Evolutionary conservation across 2,113 vertebrate species (phyloP).

Genomic region (Cepphus grylle): DNA sequence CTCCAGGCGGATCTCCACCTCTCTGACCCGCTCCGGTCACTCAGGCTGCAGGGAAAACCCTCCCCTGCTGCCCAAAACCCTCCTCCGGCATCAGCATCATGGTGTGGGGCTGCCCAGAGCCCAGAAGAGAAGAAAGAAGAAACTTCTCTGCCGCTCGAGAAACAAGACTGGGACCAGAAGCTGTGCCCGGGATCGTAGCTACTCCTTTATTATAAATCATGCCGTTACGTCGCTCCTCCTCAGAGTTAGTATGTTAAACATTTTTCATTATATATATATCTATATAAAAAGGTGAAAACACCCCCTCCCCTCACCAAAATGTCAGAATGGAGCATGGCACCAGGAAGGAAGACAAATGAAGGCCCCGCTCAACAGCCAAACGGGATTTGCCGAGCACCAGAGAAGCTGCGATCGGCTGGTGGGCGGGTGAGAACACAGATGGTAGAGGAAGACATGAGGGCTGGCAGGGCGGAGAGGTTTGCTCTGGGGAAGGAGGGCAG

Average conservation of each 20-base stretch:
- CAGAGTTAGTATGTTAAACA: slow-evolving; percentile 64
- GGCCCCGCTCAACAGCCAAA: not conserved
- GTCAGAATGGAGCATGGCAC: not conserved
- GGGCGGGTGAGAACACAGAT: not conserved
- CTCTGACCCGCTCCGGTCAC: fast-evolving
- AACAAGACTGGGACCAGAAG: not conserved
- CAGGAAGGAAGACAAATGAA: not conserved
- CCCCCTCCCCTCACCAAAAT: not conserved
- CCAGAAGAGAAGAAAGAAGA: no score
- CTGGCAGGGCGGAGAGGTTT: not conserved
- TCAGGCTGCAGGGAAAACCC: not conserved
- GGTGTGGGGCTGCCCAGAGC: not conserved
- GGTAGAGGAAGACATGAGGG: not conserved
- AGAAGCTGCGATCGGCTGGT: not conserved
- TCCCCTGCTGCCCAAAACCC: not conserved
- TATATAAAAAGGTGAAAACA: slow-evolving; percentile 64
- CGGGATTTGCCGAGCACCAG: slow-evolving; percentile 15
- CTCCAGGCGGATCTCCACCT: not conserved
- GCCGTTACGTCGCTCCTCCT: slow-evolving; percentile 49
- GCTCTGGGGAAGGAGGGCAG: not conserved
- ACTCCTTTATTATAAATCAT: slow-evolving; percentile 72
- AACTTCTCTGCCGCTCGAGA: not conserved
- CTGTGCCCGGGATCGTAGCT: slow-evolving; percentile 39
- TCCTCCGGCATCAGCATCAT: fast-evolving
- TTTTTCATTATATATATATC: slow-evolving; percentile 61